phyloP scores from a whole-genome alignment of 1,140 invertebrate genomes.

The Eciton burchellii region DNA sequence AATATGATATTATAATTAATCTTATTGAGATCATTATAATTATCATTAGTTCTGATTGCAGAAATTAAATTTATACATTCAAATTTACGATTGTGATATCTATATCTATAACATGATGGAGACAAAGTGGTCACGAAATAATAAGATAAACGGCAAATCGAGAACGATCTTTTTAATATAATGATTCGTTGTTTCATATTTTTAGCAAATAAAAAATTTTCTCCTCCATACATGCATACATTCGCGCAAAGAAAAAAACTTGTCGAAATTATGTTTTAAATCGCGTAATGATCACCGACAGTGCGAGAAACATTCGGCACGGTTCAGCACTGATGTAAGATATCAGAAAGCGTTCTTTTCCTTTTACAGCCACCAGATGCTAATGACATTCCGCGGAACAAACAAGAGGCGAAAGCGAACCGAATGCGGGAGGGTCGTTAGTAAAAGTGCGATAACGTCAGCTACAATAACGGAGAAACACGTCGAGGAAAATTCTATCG shows the following conservation, averaged over 20 bases:
- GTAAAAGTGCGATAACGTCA: constrained; percentile 51
- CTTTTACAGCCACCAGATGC: constrained; percentile 18
- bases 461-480: not conserved
- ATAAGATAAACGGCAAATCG: too few species aligned
- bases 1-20: too few species aligned
- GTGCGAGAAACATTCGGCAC: constrained; percentile 8
- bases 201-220: too few species aligned
- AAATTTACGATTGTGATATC: not conserved
- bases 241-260: not conserved
- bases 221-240: too few species aligned
- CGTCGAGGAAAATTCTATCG: constrained; percentile 39
- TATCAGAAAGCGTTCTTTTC: not conserved
- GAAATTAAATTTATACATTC: not conserved
- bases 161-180: too few species aligned
- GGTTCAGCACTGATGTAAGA: not conserved
- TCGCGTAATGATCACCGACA: not conserved
- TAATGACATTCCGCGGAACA: constrained; percentile 61
- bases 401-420: constrained; percentile 24
- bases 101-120: not conserved
- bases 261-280: not conserved
- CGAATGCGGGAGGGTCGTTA: constrained; percentile 34
- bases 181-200: too few species aligned
- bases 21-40: too few species aligned
- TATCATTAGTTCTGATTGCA: too few species aligned
- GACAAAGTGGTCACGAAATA: too few species aligned